A percentile compares a stretch with the other conserved stretches of the same genome.
phyloP scores from a whole-genome alignment of 2,888 invertebrate species.

The Amphipyra berbera region DNA sequence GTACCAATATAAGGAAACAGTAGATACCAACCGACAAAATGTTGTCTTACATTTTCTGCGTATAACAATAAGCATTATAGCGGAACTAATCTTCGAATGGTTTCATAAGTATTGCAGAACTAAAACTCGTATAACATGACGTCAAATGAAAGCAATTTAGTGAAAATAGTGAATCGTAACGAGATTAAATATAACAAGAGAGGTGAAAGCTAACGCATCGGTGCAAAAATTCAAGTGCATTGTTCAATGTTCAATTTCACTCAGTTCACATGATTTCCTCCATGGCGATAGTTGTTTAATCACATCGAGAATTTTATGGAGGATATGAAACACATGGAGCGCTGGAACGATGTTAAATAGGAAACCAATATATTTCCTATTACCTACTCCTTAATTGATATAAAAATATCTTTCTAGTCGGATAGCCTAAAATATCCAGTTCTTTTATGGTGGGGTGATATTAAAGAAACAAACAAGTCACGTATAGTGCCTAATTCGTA shows the following conservation, averaged over 20 bases:
- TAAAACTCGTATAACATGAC: slow-evolving; percentile 53
- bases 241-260: slow-evolving; percentile 83
- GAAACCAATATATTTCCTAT: too few species aligned
- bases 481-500: too few species aligned
- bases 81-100: slow-evolving; percentile 25
- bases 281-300: slow-evolving; percentile 57
- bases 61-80: background rate
- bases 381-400: too few species aligned
- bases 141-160: slow-evolving; percentile 65
- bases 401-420: too few species aligned
- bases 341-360: too few species aligned
- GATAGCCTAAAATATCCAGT: too few species aligned
- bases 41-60: too few species aligned
- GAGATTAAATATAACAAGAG: slow-evolving; percentile 62
- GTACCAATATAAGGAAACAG: too few species aligned
- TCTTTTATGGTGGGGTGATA: too few species aligned
- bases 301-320: slow-evolving; percentile 24
- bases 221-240: slow-evolving; percentile 81
- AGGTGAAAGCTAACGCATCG: slow-evolving; percentile 75
- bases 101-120: slow-evolving; percentile 32
- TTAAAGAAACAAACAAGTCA: too few species aligned
- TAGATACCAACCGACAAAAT: too few species aligned
- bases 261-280: slow-evolving; percentile 83
- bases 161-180: slow-evolving; percentile 60
- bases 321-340: background rate